Conservation (phyloP, 2,113 vertebrate species). For the Paradoxurus hermaphroditus region DNA sequence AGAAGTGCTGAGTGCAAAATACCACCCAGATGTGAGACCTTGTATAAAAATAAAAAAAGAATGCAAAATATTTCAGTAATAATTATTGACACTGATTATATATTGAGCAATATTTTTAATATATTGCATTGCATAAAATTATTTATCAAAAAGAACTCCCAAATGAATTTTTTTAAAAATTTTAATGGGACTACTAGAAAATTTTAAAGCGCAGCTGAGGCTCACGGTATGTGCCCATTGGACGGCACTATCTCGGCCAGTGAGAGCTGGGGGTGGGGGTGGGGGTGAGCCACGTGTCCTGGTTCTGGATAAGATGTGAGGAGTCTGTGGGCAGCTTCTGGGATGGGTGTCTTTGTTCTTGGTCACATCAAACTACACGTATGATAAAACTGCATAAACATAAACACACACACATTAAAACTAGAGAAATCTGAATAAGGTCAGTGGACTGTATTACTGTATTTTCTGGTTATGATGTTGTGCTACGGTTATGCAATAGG, state of each 20-base stretch:
- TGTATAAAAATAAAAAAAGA: background rate
- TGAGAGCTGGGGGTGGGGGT: background rate
- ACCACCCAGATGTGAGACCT: background rate
- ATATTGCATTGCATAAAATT: background rate
- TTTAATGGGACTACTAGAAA: background rate
- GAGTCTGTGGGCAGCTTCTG: too few species aligned
- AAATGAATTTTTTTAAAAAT: background rate
- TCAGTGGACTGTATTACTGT: background rate
- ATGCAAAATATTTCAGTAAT: too few species aligned
- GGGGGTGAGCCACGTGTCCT: background rate
- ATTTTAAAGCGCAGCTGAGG: too few species aligned
- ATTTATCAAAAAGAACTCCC: background rate
- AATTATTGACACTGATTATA: too few species aligned
- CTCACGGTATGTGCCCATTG: background rate
- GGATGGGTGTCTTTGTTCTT: background rate
- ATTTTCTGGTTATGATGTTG: background rate
- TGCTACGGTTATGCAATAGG: background rate
- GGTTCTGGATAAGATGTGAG: background rate
- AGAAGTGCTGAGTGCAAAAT: background rate
- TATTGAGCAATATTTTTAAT: background rate
- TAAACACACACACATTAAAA: background rate
- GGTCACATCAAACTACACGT: background rate
- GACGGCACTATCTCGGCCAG: background rate
- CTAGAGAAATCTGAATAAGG: background rate
- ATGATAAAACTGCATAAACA: background rate